Evolutionary conservation across 2,113 vertebrate genomes (phyloP).

Genomic region (Gavia stellata): DNA sequence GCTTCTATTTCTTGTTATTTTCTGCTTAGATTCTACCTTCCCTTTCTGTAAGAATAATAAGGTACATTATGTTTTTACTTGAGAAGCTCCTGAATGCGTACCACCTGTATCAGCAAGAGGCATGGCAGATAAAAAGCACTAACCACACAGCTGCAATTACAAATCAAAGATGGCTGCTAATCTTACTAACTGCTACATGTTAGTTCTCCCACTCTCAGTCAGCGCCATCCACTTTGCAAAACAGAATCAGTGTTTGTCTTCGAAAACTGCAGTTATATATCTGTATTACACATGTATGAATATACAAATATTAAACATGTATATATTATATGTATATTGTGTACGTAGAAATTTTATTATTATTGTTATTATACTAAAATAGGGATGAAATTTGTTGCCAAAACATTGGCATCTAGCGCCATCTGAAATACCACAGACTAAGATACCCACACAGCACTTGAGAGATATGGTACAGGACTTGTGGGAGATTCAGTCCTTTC

Average conservation of each 20-base stretch:
- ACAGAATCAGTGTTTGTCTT: not conserved
- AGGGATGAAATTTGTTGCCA: not conserved
- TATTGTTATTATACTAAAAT: not conserved
- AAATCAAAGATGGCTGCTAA: not conserved
- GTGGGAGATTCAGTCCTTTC: not conserved
- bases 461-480: not conserved
- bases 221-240: not conserved
- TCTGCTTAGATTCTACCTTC: not conserved
- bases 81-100: not conserved
- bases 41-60: not conserved
- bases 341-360: not conserved
- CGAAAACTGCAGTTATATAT: not conserved
- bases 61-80: not conserved
- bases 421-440: not conserved
- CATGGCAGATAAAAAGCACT: not conserved
- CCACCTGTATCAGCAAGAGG: not conserved
- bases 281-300: not conserved
- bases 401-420: not conserved
- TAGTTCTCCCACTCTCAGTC: not conserved
- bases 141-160: not conserved
- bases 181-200: not conserved
- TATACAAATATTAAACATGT: not conserved
- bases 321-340: not conserved
- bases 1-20: constrained; percentile 24
- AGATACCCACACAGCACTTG: not conserved